These are phyloP conservation scores for Catharus fuscescens DNA, from an alignment of 2,113 vertebrate genomes.

Conservation along the genomic window DNA sequence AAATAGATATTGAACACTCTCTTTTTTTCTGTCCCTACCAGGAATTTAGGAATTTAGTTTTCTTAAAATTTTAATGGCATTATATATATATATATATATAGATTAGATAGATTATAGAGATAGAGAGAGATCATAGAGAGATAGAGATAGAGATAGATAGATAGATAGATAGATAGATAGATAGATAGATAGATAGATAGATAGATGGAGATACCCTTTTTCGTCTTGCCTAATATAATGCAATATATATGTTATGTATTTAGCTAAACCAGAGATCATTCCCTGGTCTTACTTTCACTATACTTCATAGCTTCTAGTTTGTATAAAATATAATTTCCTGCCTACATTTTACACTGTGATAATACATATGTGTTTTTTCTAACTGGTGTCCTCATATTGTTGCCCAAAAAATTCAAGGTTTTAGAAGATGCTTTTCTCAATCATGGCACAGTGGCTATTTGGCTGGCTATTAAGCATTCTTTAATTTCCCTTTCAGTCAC, in stretches of 20 bases:
- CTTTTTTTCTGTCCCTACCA: background rate
- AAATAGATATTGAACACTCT: background rate
- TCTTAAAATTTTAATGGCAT: background rate
- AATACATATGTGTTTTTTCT: background rate
- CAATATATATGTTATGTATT: background rate
- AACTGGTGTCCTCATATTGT: background rate
- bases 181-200: too few species aligned
- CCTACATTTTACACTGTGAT: background rate
- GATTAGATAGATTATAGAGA: background rate
- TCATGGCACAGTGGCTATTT: background rate
- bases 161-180: background rate
- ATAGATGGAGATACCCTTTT: background rate
- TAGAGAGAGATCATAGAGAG: too few species aligned
- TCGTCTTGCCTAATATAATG: background rate
- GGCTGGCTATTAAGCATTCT: background rate
- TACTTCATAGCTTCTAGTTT: background rate
- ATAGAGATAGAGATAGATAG: background rate
- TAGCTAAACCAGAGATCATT: background rate
- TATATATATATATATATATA: background rate
- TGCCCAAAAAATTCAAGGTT: background rate
- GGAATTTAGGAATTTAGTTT: conserved; percentile 2
- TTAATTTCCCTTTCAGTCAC: background rate
- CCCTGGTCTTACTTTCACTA: background rate
- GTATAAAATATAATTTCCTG: background rate
- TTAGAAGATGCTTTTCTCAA: background rate